Evolutionary conservation across 2,113 vertebrate species (phyloP).

Genomic region (Garra rufa): DNA sequence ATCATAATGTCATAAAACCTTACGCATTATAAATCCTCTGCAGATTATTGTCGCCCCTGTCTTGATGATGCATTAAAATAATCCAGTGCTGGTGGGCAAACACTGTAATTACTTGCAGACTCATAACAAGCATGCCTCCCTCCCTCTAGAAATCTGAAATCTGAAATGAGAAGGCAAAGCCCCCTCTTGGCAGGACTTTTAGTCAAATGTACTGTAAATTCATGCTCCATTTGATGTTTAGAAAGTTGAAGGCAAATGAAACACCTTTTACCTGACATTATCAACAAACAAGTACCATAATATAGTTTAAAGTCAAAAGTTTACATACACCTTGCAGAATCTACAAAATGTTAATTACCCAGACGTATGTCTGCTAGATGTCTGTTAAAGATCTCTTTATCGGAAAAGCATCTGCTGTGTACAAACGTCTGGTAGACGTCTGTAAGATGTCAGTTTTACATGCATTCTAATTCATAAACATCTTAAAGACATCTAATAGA

Average conservation of each 20-base stretch:
- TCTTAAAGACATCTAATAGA: no score
- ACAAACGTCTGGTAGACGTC: no score
- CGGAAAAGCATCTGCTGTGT: no score
- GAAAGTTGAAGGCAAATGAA: background rate
- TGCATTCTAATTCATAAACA: no score
- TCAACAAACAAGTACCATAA: background rate
- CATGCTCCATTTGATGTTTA: background rate
- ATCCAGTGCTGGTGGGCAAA: conserved; percentile 30
- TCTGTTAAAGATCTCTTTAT: no score
- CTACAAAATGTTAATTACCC: no score
- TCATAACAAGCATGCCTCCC: background rate
- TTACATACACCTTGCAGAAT: no score
- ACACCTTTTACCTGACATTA: background rate
- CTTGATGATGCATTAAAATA: conserved; percentile 28
- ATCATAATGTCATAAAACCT: conserved; percentile 34
- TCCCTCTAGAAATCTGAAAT: conserved; percentile 4
- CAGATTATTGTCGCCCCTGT: conserved; percentile 37
- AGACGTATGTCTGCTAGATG: no score
- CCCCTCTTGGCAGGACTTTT: background rate
- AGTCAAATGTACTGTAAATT: background rate
- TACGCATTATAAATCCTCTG: conserved; percentile 15
- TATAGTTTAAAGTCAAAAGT: no score
- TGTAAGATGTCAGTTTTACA: no score
- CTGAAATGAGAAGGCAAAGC: background rate
- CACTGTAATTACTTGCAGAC: conserved; percentile 16